Evolutionary conservation across 2,888 invertebrate genomes (phyloP).

Genomic region (Julus scandinavius): DNA sequence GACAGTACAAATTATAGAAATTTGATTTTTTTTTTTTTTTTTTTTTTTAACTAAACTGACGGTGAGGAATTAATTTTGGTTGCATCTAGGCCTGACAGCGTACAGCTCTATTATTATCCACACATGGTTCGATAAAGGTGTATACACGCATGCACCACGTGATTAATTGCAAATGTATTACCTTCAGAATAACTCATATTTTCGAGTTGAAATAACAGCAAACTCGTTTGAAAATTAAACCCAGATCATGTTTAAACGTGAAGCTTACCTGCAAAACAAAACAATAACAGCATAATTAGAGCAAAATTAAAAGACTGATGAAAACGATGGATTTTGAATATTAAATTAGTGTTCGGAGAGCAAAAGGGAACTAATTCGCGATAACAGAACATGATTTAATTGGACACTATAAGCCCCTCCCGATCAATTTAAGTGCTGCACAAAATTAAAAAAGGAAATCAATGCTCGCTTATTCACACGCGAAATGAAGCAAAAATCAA

Average conservation of each 20-base stretch:
- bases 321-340: neutral
- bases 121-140: no score
- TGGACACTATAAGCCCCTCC: neutral
- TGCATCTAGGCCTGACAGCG: no score
- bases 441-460: neutral
- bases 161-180: no score
- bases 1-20: no score
- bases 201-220: neutral
- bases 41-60: no score
- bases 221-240: neutral
- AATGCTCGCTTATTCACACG: neutral
- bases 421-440: constrained; percentile 8
- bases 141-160: no score
- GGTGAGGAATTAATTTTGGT: no score
- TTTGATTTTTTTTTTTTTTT: no score
- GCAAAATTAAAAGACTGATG: neutral
- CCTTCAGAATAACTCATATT: neutral
- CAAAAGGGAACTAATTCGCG: neutral
- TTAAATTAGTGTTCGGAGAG: constrained; percentile 1
- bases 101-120: no score
- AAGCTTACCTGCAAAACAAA: constrained; percentile 42
- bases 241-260: neutral
- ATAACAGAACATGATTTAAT: neutral
- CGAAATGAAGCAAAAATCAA: constrained; percentile 43
- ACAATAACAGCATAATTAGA: constrained; percentile 6